Evolutionary conservation across 2,113 vertebrate genomes (phyloP).

Genomic region (Callionymus lyra): DNA sequence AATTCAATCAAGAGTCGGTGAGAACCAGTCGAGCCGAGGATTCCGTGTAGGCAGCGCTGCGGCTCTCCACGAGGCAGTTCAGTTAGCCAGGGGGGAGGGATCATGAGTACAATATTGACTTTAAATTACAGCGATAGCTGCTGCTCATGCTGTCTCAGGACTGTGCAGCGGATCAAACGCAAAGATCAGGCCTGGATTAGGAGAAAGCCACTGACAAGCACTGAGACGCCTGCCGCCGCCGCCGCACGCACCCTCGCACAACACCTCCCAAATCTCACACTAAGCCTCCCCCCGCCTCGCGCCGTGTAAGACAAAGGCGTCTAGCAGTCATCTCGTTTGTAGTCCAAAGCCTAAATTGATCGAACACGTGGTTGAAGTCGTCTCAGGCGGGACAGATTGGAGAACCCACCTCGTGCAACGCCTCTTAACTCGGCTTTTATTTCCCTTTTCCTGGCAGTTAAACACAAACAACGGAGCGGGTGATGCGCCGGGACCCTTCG

Average conservation of each 20-base stretch:
- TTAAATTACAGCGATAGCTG: constrained; percentile 70
- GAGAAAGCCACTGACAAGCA: constrained; percentile 68
- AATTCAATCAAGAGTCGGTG: constrained; percentile 16
- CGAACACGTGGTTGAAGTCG: constrained; percentile 27
- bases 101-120: constrained; percentile 71
- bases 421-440: constrained; percentile 50
- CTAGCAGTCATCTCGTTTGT: constrained; percentile 44
- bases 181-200: constrained; percentile 73
- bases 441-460: constrained; percentile 59
- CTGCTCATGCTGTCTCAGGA: constrained; percentile 67
- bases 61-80: constrained; percentile 44
- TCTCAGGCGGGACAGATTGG: constrained; percentile 5
- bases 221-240: constrained; percentile 35
- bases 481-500: constrained; percentile 52
- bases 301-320: constrained; percentile 38
- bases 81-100: constrained; percentile 59
- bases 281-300: constrained; percentile 48
- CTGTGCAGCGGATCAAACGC: constrained; percentile 68
- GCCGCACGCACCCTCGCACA: constrained; percentile 26
- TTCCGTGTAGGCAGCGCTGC: constrained; percentile 49
- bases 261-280: constrained; percentile 41
- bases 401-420: constrained; percentile 30
- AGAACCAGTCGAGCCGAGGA: constrained; percentile 38
- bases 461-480: constrained; percentile 57
- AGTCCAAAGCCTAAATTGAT: constrained; percentile 59